Percentiles rank a stretch among this genome's conserved stretches.
Conservation (phyloP, 2,113 vertebrate genomes). For the Lepidothrix coronata region DNA sequence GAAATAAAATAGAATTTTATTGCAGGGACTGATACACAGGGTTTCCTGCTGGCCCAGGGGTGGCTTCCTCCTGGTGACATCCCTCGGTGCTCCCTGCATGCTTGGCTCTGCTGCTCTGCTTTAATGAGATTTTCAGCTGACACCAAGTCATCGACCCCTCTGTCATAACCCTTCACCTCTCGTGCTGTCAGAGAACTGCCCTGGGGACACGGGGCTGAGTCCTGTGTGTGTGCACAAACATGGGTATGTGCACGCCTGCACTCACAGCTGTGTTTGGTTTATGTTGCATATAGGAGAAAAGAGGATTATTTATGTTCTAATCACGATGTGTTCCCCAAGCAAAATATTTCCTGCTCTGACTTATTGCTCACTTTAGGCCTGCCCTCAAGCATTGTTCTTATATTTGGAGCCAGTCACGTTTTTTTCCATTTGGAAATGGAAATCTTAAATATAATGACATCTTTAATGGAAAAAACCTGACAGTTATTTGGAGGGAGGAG, state of each 20-base stretch:
- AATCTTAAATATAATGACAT: not conserved
- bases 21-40: not conserved
- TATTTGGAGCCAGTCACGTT: not conserved
- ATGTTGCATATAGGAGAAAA: not conserved
- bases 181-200: not conserved
- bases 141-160: not conserved
- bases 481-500: not conserved
- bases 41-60: not conserved
- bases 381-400: slow-evolving; percentile 38
- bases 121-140: not conserved
- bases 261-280: slow-evolving; percentile 40
- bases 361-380: slow-evolving; percentile 37
- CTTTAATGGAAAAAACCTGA: not conserved
- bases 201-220: not conserved
- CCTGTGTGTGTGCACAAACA: not conserved
- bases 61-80: not conserved
- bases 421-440: slow-evolving; percentile 42
- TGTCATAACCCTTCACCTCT: not conserved
- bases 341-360: slow-evolving; percentile 29
- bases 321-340: not conserved
- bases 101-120: not conserved
- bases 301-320: slow-evolving; percentile 41
- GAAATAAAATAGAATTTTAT: not conserved
- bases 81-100: not conserved
- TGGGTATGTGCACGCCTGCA: not conserved